Evolutionary conservation across 2,113 vertebrate species (phyloP), one percentile per base, ranked within the genome.

Genomic region (Prochilodus magdalenae): DNA sequence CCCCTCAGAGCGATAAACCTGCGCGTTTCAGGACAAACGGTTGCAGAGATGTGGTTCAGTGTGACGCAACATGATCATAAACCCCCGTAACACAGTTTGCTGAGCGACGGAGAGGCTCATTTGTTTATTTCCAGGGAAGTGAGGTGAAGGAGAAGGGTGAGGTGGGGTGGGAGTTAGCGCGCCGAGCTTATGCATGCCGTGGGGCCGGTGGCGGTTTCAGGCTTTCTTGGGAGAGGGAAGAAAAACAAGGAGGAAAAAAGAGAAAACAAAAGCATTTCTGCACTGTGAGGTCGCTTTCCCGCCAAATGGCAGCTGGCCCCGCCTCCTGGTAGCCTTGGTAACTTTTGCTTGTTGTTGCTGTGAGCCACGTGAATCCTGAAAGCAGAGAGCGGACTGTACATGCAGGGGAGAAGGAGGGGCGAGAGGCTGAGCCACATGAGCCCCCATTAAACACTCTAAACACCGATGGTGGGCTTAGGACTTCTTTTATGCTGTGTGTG

Each of bases 281-380:
- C 10, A 22, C 16, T 47, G 73, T 27, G 47, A 73, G 70, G 62
- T 74, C 81, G 11, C 27, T 69, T 89, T 89, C 87, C 81, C 86
- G 85, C 88, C 86, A 87, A 85, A 84, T 82, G 5, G 71, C 82
- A 81, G 81, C 73, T 75, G 76, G 73, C 72, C 66, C n/a, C 13
- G 70, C 80, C 57, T 79, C 55, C 79, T 79, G 77, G 75, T 88
- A 57, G 1, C 87, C 80, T 83, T 89, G 87, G 90, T 82, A 88
- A 90, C 87, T 3, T 22, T 62, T 57, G 71, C 85, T 65, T 84
- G 65, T 80, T 86, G 83, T 86, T 83, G 79, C 80, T 49, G 74
- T 15, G 74, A 33, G 84, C 78, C 90, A 87, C 74, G 82, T 90
- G 88, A 86, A 51, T 70, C 22, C 20, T 74, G 53, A 82, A 83